Conservation (phyloP, 2,797 vertebrate genomes). For the Enteromius afrohamiltoni region DNA sequence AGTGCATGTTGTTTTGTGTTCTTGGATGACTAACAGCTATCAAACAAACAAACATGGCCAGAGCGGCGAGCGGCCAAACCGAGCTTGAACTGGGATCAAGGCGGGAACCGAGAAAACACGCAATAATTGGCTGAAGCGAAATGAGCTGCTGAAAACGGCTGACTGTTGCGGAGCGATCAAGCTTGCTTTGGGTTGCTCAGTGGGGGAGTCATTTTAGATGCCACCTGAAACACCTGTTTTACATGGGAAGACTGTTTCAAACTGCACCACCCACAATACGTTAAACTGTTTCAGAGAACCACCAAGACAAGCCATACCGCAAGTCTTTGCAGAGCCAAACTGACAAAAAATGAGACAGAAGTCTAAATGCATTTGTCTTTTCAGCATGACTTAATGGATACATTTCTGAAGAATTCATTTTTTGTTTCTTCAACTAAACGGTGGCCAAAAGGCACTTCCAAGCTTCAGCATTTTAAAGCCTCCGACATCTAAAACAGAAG, state of each 20-base stretch:
- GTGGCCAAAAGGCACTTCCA: slow-evolving; percentile 22
- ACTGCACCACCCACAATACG: background rate
- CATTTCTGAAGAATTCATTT: background rate
- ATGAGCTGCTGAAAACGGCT: slow-evolving; percentile 65
- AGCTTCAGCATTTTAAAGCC: slow-evolving; percentile 19
- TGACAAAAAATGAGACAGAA: background rate
- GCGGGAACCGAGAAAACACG: slow-evolving; percentile 58
- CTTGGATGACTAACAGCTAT: slow-evolving; percentile 68
- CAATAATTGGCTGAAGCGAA: slow-evolving; percentile 66
- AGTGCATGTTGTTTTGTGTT: slow-evolving; percentile 65
- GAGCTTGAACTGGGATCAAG: slow-evolving; percentile 60
- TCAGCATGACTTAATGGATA: slow-evolving; percentile 33
- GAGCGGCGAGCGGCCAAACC: slow-evolving; percentile 60
- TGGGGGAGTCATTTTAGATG: background rate
- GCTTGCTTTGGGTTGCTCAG: background rate
- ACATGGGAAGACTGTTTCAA: slow-evolving; percentile 7
- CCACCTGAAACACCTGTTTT: slow-evolving; percentile 52
- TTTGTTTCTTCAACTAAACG: slow-evolving; percentile 26
- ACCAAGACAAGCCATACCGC: background rate
- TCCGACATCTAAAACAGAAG: slow-evolving; percentile 12
- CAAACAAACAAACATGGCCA: slow-evolving; percentile 71
- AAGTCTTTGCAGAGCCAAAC: background rate
- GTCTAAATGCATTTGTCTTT: slow-evolving; percentile 27
- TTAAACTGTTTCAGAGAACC: background rate
- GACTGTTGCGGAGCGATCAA: background rate